These are phyloP conservation scores for Nipponacmea schrenckii DNA, from an alignment of 2,888 invertebrate genomes.

Conservation along the genomic window DNA sequence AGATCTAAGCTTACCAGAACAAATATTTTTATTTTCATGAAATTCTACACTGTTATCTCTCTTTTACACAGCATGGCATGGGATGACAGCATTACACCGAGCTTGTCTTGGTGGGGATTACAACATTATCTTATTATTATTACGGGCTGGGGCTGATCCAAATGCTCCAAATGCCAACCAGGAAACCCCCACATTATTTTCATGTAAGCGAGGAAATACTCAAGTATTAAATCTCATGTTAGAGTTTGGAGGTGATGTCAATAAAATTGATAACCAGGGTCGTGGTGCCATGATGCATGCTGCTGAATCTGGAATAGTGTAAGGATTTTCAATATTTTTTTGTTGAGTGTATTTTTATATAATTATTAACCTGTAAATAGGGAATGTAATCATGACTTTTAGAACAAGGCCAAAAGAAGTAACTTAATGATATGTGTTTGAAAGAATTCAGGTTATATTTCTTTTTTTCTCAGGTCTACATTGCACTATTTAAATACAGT, in stretches of 20 bases:
- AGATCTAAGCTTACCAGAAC: too few species aligned
- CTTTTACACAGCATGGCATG: slow-evolving; percentile 61
- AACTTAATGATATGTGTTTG: too few species aligned
- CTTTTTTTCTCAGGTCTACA: slow-evolving; percentile 42
- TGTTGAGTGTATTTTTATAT: background rate
- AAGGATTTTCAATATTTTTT: slow-evolving; percentile 34
- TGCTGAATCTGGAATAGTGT: slow-evolving; percentile 63
- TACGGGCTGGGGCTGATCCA: slow-evolving; percentile 57
- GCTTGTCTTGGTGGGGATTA: slow-evolving; percentile 58
- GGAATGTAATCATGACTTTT: background rate
- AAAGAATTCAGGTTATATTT: background rate
- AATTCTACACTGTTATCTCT: background rate
- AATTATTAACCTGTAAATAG: background rate
- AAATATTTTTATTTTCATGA: too few species aligned
- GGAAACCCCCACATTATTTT: slow-evolving; percentile 64
- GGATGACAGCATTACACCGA: slow-evolving; percentile 59
- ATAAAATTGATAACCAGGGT: slow-evolving; percentile 52
- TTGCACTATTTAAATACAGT: slow-evolving; percentile 53
- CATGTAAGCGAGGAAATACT: slow-evolving; percentile 60
- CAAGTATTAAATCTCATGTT: slow-evolving; percentile 51
- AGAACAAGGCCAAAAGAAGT: background rate
- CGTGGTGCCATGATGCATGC: slow-evolving; percentile 57
- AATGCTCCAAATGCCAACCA: slow-evolving; percentile 56
- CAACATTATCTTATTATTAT: slow-evolving; percentile 46
- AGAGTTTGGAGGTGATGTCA: slow-evolving; percentile 52